phyloP scores from a whole-genome alignment of 1,140 invertebrate genomes.

The Bombus picipes region DNA sequence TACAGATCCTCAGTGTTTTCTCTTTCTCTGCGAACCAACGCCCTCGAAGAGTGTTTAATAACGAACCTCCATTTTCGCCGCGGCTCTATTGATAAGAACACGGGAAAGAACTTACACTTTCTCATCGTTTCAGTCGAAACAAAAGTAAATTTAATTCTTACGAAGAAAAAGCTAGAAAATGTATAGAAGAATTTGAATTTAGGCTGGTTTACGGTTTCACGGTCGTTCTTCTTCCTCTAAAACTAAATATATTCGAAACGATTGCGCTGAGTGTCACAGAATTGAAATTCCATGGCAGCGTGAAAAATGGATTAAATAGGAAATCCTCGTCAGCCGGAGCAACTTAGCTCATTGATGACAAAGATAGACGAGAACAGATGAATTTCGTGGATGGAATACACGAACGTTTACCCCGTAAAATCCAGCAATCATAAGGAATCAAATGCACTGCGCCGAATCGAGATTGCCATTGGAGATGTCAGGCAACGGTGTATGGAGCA shows the following conservation, averaged over 20 bases:
- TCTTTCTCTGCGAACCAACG: fast-evolving
- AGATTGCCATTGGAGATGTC: conserved; percentile 46
- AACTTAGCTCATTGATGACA: not conserved
- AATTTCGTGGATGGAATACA: conserved; percentile 29
- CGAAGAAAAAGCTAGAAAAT: not conserved
- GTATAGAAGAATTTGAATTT: not conserved
- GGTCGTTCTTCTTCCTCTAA: not conserved
- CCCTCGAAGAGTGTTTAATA: not conserved
- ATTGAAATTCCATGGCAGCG: not conserved
- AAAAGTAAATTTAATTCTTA: not conserved
- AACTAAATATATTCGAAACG: not conserved
- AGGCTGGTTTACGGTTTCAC: not conserved
- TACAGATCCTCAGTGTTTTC: not conserved
- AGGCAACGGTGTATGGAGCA: conserved; percentile 45
- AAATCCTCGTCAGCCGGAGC: not conserved
- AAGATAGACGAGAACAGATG: not conserved
- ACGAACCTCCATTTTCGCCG: not conserved
- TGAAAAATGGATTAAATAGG: not conserved
- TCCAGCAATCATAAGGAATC: conserved; percentile 1
- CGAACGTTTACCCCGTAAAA: not conserved
- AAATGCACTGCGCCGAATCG: conserved; percentile 29
- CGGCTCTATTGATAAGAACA: not conserved
- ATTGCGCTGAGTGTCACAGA: not conserved
- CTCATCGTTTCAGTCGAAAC: not conserved
- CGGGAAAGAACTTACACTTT: not conserved